Evolutionary conservation across 2,888 invertebrate species (phyloP).

Genomic region (Pomacea canaliculata): DNA sequence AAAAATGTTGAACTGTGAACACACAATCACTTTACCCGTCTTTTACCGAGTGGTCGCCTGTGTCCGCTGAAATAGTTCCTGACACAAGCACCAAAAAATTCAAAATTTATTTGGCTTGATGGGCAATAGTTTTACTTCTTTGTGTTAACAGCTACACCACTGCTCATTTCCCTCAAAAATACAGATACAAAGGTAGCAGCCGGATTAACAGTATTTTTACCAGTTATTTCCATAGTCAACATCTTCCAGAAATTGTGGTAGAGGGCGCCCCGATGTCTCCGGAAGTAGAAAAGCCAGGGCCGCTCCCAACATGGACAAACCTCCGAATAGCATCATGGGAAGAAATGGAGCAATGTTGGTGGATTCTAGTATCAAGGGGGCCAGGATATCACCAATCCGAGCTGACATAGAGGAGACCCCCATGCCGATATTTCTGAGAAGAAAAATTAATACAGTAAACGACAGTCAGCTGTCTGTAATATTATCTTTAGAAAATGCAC

Average conservation of each 20-base stretch:
- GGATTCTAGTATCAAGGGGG: slow-evolving; percentile 43
- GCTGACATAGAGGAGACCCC: slow-evolving; percentile 47
- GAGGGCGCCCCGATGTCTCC: slow-evolving; percentile 40
- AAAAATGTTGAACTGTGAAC: too few species aligned
- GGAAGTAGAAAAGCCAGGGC: slow-evolving; percentile 43
- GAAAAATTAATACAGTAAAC: neutral
- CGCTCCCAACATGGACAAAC: slow-evolving; percentile 37
- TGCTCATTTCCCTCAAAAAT: too few species aligned
- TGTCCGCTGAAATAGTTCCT: too few species aligned
- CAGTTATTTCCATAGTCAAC: slow-evolving; percentile 22
- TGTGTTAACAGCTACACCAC: too few species aligned
- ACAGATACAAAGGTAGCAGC: too few species aligned
- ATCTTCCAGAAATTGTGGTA: slow-evolving; percentile 46
- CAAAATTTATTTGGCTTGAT: too few species aligned
- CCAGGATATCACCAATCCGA: slow-evolving; percentile 46
- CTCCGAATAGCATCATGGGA: slow-evolving; percentile 46
- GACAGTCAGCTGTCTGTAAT: too few species aligned
- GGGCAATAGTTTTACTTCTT: too few species aligned
- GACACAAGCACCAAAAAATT: too few species aligned
- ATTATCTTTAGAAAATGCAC: too few species aligned
- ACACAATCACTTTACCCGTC: too few species aligned
- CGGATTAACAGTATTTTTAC: neutral
- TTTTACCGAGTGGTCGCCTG: too few species aligned
- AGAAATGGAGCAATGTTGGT: slow-evolving; percentile 29
- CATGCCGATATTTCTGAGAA: slow-evolving; percentile 47